These are phyloP conservation scores for Xenopus petersii DNA, from an alignment of 2,797 vertebrate genomes.

Conservation along the genomic window DNA sequence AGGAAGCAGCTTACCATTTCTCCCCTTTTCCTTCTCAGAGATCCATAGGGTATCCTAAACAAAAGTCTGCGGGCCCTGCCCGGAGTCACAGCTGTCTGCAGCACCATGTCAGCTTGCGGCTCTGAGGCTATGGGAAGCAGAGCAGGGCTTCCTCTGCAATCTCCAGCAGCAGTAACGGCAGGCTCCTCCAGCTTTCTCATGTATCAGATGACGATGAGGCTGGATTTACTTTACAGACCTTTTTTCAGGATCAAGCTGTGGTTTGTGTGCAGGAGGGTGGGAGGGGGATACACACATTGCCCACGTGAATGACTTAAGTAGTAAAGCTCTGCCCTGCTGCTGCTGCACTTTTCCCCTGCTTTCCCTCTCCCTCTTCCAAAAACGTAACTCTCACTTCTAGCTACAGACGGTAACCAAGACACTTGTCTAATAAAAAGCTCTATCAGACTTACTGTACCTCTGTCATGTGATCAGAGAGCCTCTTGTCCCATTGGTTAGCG, in stretches of 20 bases:
- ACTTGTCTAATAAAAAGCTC: constrained; percentile 83
- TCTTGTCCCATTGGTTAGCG: constrained; percentile 59
- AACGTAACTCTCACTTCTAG: constrained; percentile 71
- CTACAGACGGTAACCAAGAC: constrained; percentile 83
- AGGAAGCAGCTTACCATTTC: constrained; percentile 82
- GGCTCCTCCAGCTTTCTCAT: constrained; percentile 63
- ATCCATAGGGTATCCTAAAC: constrained; percentile 91
- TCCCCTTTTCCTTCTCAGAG: constrained; percentile 85
- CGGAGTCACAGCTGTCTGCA: constrained; percentile 86
- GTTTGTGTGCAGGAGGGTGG: constrained; percentile 53
- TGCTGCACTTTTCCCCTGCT: constrained; percentile 57
- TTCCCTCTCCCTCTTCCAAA: constrained; percentile 55
- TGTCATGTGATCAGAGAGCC: constrained; percentile 71
- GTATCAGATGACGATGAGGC: constrained; percentile 62
- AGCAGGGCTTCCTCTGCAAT: constrained; percentile 54
- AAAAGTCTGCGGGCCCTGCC: constrained; percentile 87
- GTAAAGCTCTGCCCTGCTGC: constrained; percentile 47
- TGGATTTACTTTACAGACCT: constrained; percentile 58
- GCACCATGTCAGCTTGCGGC: constrained; percentile 75
- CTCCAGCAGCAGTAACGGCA: constrained; percentile 55
- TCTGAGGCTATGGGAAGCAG: constrained; percentile 50
- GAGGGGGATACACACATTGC: constrained; percentile 54
- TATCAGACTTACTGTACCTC: constrained; percentile 68
- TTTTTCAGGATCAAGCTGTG: constrained; percentile 66
- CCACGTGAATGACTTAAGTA: constrained; percentile 47